phyloP scores from a whole-genome alignment of 2,888 invertebrate species.

The Nipponacmea schrenckii region DNA sequence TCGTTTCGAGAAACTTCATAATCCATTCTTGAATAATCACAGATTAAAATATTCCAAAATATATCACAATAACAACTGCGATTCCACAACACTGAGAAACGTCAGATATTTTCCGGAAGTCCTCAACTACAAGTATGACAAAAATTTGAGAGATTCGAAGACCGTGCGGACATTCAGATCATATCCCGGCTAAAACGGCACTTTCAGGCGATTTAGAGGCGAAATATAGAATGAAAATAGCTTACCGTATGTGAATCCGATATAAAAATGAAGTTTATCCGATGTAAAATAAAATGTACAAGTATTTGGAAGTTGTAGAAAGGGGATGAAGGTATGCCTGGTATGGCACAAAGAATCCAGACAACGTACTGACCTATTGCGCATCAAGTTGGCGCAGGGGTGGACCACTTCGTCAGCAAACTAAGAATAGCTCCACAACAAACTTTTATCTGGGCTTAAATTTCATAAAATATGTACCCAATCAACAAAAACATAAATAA shows the following conservation, averaged over 20 bases:
- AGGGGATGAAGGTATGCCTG: slow-evolving; percentile 85
- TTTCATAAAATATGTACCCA: not conserved
- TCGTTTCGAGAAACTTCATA: not conserved
- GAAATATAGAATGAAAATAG: slow-evolving; percentile 29
- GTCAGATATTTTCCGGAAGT: slow-evolving; percentile 59
- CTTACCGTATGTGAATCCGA: slow-evolving; percentile 74
- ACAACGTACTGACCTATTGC: slow-evolving; percentile 78
- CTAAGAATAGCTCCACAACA: slow-evolving; percentile 2
- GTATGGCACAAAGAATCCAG: slow-evolving; percentile 98
- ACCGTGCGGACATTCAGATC: slow-evolving; percentile 58
- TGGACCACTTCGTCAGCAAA: slow-evolving; percentile 27
- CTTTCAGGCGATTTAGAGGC: slow-evolving; percentile 33
- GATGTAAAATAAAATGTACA: slow-evolving; percentile 68
- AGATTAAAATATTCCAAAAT: not conserved
- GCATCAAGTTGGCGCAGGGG: slow-evolving; percentile 62
- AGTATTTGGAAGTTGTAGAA: slow-evolving; percentile 48
- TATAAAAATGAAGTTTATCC: slow-evolving; percentile 75
- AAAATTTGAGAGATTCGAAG: slow-evolving; percentile 68
- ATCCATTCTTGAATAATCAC: not conserved
- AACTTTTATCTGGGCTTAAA: not conserved
- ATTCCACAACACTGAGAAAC: slow-evolving; percentile 7
- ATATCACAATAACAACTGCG: not conserved
- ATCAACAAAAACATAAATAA: not conserved
- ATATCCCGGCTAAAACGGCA: slow-evolving; percentile 47
- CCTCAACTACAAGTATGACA: slow-evolving; percentile 64